phyloP scores from a whole-genome alignment of 2,797 vertebrate genomes.

The Pitangus sulphuratus region DNA sequence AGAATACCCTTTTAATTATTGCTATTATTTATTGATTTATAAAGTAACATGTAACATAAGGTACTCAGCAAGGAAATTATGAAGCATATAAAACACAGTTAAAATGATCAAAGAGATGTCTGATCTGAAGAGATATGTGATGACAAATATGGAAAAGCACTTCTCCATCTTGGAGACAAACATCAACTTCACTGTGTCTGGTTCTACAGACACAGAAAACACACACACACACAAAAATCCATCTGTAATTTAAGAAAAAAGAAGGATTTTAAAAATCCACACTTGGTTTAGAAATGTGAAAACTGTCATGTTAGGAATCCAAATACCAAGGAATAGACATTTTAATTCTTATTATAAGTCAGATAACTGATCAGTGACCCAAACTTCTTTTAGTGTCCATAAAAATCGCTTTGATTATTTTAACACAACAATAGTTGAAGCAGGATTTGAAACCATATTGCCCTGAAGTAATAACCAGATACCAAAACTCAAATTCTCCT shows the following conservation, averaged over 20 bases:
- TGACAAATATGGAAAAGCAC: slow-evolving; percentile 50
- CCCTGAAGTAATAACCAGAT: neutral
- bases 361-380: neutral
- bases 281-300: neutral
- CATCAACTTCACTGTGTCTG: neutral
- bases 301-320: neutral
- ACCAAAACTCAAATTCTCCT: neutral
- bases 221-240: neutral
- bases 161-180: slow-evolving; percentile 39
- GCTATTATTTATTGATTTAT: slow-evolving; percentile 69
- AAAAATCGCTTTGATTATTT: neutral
- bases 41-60: slow-evolving; percentile 50
- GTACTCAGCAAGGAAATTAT: slow-evolving; percentile 59
- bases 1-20: slow-evolving; percentile 60
- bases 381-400: neutral
- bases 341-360: neutral
- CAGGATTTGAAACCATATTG: neutral
- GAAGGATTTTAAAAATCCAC: neutral
- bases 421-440: neutral
- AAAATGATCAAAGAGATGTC: slow-evolving; percentile 55
- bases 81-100: slow-evolving; percentile 50
- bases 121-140: slow-evolving; percentile 47
- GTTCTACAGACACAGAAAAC: neutral
- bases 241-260: neutral
- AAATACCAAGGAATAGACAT: neutral